These are phyloP conservation scores for Drosophila guanche DNA, from an alignment of 1,140 invertebrate genomes.

Conservation along the genomic window DNA sequence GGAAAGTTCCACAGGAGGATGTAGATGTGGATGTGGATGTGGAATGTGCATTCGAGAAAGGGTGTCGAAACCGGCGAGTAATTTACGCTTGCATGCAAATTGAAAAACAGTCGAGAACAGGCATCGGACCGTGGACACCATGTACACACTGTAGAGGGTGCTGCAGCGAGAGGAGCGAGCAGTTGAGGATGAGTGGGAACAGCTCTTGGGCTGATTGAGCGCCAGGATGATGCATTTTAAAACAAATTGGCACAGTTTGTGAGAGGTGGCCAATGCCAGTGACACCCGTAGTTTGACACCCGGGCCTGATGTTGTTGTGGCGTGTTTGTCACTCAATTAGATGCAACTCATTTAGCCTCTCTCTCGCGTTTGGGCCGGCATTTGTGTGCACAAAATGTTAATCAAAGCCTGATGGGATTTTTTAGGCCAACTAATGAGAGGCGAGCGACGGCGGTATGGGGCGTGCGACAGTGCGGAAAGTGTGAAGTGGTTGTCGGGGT, in stretches of 20 bases:
- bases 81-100: conserved; percentile 79
- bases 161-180: neutral
- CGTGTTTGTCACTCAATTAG: conserved; percentile 78
- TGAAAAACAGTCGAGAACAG: conserved; percentile 75
- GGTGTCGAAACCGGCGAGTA: conserved; percentile 48
- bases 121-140: conserved; percentile 23
- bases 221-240: conserved; percentile 74
- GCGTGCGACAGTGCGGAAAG: neutral
- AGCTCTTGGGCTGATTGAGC: conserved; percentile 56
- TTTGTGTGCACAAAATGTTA: conserved; percentile 77
- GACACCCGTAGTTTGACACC: conserved; percentile 16
- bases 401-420: conserved; percentile 77
- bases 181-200: neutral
- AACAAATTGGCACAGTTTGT: conserved; percentile 82
- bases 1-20: neutral
- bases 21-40: conserved; percentile 3
- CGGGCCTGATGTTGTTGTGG: conserved; percentile 29
- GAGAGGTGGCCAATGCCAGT: conserved; percentile 28
- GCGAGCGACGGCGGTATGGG: conserved; percentile 3
- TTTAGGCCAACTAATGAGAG: conserved; percentile 71
- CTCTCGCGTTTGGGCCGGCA: conserved; percentile 50
- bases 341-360: conserved; percentile 73
- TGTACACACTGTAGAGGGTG: conserved; percentile 1
- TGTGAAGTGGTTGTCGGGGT: neutral
- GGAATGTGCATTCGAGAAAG: conserved; percentile 6